Evolutionary conservation across 2,888 invertebrate genomes (phyloP).

Genomic region (Geophilus truncorum): DNA sequence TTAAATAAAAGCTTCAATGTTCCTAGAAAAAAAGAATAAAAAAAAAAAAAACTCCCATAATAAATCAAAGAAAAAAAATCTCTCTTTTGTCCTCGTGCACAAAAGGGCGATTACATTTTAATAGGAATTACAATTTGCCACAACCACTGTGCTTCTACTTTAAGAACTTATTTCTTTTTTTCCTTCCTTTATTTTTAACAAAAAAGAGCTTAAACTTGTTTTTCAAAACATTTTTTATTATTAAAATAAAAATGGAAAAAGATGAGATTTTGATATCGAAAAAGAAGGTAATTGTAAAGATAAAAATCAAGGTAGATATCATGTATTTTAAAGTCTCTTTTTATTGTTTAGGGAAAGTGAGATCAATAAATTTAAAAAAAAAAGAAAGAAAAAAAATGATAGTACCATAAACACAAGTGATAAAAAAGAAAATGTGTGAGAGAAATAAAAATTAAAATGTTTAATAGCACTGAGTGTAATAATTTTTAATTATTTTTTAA

Average conservation of each 20-base stretch:
- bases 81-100: neutral
- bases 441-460: neutral
- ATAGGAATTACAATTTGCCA: conserved; percentile 10
- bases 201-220: neutral
- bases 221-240: neutral
- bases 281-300: neutral
- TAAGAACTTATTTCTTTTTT: neutral
- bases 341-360: neutral
- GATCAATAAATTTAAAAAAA: neutral
- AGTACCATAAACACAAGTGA: neutral
- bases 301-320: neutral
- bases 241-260: neutral
- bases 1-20: neutral
- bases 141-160: neutral
- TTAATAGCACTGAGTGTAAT: neutral
- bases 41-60: neutral
- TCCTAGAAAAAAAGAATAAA: neutral
- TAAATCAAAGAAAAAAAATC: neutral
- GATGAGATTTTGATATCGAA: neutral
- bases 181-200: neutral
- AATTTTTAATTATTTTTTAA: neutral
- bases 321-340: neutral
- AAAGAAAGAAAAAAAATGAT: neutral
- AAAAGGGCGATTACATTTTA: conserved; percentile 4
- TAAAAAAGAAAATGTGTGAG: neutral